Evolutionary conservation across 2,888 invertebrate species (phyloP).

Genomic region (Coecobrya sp.): DNA sequence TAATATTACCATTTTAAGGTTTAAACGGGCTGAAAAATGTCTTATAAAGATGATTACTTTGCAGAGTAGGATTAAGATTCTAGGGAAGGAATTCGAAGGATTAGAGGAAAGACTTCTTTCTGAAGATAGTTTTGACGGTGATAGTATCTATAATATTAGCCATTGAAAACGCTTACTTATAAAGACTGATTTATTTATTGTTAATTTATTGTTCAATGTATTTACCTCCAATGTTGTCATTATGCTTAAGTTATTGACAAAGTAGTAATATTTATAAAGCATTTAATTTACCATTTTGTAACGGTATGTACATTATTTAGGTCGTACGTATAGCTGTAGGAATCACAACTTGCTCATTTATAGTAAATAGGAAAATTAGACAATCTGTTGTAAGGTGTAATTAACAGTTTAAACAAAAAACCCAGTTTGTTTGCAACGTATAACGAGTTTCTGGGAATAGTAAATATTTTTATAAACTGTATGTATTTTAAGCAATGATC

Average conservation of each 20-base stretch:
- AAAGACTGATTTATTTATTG: slow-evolving; percentile 12
- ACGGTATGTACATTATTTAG: too few relatives aligned
- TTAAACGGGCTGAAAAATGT: slow-evolving; percentile 75
- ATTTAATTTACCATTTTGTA: too few relatives aligned
- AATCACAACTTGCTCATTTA: too few relatives aligned
- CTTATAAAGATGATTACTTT: slow-evolving; percentile 74
- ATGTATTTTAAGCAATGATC: too few relatives aligned
- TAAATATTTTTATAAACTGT: too few relatives aligned
- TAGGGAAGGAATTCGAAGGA: slow-evolving; percentile 70
- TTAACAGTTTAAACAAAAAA: too few relatives aligned
- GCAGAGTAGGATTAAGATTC: slow-evolving; percentile 70
- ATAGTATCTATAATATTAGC: slow-evolving; percentile 55
- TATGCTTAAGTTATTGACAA: not conserved
- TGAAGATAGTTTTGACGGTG: slow-evolving; percentile 52
- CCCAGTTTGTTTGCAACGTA: too few relatives aligned
- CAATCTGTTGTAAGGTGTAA: too few relatives aligned
- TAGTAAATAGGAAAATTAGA: too few relatives aligned
- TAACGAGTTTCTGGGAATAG: too few relatives aligned
- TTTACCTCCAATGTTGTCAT: not conserved
- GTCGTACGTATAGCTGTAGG: too few relatives aligned
- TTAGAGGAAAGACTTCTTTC: slow-evolving; percentile 62
- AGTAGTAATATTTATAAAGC: too few relatives aligned
- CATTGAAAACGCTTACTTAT: not conserved
- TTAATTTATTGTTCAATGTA: not conserved
- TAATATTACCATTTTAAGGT: slow-evolving; percentile 72